A percentile compares a stretch with the other conserved stretches of the same genome.
Evolutionary conservation across 2,888 invertebrate genomes (phyloP).

Genomic region (Megalurothrips usitatus): DNA sequence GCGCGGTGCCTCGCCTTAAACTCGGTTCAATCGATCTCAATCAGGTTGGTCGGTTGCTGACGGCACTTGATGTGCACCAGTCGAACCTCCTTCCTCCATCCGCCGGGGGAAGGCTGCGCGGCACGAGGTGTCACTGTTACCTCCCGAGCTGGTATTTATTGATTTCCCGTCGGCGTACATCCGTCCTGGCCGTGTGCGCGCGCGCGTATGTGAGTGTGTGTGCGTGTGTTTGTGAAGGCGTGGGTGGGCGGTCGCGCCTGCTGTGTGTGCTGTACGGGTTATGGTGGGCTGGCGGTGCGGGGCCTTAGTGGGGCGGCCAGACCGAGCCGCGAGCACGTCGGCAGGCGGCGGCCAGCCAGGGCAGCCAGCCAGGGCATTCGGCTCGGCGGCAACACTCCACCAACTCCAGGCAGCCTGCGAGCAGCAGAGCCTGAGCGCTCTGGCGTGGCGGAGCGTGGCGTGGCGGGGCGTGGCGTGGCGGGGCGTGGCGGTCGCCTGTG

Average conservation of each 20-base stretch:
- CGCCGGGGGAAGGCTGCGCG: not conserved
- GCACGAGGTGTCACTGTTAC: not conserved
- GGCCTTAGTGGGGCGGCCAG: not conserved
- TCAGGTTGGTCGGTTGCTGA: not conserved
- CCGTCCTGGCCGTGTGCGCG: not conserved
- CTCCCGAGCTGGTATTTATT: not conserved
- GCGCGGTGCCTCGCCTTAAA: not conserved
- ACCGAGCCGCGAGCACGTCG: not conserved
- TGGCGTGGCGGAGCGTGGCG: not conserved
- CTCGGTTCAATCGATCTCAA: slow-evolving; percentile 3
- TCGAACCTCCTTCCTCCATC: not conserved
- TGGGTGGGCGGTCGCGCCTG: slow-evolving; percentile 4
- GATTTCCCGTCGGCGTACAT: slow-evolving; percentile 10
- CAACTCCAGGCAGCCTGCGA: not conserved
- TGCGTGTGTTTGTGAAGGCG: slow-evolving; percentile 19
- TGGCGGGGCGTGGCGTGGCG: not conserved
- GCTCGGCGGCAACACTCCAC: too few species aligned
- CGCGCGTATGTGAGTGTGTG: not conserved
- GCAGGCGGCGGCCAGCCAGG: not conserved
- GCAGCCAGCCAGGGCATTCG: not conserved
- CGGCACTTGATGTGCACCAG: not conserved
- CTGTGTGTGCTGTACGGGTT: not conserved
- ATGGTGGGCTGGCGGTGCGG: too few species aligned
- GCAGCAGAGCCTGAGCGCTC: not conserved
- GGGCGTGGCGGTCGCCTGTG: not conserved